phyloP scores from a whole-genome alignment of 2,888 invertebrate genomes.

The Sinotaia quadrata region DNA sequence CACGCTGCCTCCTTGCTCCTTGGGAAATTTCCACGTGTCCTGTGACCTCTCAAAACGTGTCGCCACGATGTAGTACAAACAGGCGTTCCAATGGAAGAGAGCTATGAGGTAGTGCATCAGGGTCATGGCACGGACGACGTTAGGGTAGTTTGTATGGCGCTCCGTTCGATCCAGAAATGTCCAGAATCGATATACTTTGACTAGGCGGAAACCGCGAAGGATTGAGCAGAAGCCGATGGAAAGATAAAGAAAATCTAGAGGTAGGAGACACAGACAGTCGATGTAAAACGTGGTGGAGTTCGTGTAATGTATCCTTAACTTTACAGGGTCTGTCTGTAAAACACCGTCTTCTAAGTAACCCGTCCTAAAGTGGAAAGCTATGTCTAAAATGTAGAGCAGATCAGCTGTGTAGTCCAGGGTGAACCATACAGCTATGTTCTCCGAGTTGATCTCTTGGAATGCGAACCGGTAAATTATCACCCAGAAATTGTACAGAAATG shows the following conservation, averaged over 20 bases:
- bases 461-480: constrained; percentile 96
- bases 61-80: constrained; percentile 88
- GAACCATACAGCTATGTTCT: constrained; percentile 95
- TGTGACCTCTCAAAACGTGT: constrained; percentile 75
- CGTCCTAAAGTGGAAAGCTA: constrained; percentile 96
- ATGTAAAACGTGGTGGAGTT: constrained; percentile 98
- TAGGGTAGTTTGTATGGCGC: constrained; percentile 98
- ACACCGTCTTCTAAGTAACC: constrained; percentile 98
- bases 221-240: constrained; percentile 96
- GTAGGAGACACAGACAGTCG: constrained; percentile 97
- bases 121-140: constrained; percentile 79
- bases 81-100: constrained; percentile 99
- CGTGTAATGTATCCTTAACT: constrained; percentile 96
- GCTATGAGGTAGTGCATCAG: constrained; percentile 90
- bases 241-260: constrained; percentile 97
- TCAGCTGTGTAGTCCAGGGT: constrained; percentile 97
- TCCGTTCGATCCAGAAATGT: constrained; percentile 98
- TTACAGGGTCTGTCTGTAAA: constrained; percentile 93
- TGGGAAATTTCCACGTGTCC: constrained; percentile 57
- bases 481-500: constrained; percentile 72
- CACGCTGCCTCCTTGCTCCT: constrained; percentile 55
- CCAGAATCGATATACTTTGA: constrained; percentile 98
- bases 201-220: constrained; percentile 93
- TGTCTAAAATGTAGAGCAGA: constrained; percentile 95
- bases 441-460: constrained; percentile 92